Evolutionary conservation across 2,113 vertebrate genomes (phyloP).

Genomic region (Pardalotus punctatus): DNA sequence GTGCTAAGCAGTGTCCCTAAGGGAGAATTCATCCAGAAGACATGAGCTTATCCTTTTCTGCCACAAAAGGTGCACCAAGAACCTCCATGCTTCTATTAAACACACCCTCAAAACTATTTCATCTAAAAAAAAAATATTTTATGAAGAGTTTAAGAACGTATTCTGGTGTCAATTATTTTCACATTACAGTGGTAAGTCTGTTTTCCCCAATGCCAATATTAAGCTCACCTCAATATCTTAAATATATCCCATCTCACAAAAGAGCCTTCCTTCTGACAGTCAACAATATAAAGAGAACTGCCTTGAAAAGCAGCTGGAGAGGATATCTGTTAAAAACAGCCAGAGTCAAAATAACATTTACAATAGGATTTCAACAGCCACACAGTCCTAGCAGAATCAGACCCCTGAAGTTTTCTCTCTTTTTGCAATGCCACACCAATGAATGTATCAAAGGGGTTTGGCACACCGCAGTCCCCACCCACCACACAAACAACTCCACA

Average conservation of each 20-base stretch:
- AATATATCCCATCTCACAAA: not conserved
- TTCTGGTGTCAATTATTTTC: not conserved
- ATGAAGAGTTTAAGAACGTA: not conserved
- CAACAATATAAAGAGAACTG: not conserved
- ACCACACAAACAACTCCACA: not conserved
- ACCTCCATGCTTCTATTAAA: not conserved
- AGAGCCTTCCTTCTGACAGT: not conserved
- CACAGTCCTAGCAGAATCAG: not conserved
- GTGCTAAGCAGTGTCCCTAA: not conserved
- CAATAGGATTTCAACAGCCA: not conserved
- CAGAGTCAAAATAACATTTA: not conserved
- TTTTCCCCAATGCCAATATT: not conserved
- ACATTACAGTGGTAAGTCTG: not conserved
- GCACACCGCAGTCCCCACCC: not conserved
- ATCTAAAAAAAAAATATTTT: not conserved
- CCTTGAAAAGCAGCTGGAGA: not conserved
- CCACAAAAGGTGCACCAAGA: fast-evolving
- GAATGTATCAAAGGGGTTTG: not conserved
- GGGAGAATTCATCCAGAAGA: not conserved
- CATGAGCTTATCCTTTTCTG: not conserved
- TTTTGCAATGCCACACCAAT: not conserved
- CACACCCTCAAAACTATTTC: not conserved
- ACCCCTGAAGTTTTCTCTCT: not conserved
- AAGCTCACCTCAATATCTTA: fast-evolving
- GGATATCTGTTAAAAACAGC: not conserved